These are phyloP conservation scores for Catamblyrhynchus diadema DNA, from an alignment of 2,797 vertebrate species.

Conservation along the genomic window DNA sequence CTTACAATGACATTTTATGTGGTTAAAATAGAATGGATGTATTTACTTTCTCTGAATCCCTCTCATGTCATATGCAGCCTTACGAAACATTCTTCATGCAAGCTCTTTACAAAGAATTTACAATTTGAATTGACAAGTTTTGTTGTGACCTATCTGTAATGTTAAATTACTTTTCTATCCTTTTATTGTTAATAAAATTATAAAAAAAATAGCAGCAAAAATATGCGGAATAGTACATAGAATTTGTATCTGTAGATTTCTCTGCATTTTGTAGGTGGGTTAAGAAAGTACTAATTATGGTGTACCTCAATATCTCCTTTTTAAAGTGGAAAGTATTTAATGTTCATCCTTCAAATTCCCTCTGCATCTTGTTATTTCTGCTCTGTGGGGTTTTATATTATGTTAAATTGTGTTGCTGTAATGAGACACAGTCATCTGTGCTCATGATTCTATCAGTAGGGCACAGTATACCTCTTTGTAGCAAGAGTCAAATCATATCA, in stretches of 20 bases:
- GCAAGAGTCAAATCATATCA: background rate
- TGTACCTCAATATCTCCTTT: background rate
- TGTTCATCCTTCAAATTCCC: background rate
- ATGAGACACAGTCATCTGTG: constrained; percentile 12
- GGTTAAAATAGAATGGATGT: background rate
- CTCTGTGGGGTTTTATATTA: background rate
- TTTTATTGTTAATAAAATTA: background rate
- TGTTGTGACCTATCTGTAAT: background rate
- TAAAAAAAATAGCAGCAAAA: background rate
- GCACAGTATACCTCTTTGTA: background rate
- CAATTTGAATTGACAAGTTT: background rate
- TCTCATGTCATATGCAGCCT: background rate
- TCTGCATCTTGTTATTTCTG: constrained; percentile 4
- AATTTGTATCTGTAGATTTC: background rate
- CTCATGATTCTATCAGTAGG: constrained; percentile 11
- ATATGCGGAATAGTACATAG: background rate
- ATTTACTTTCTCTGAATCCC: background rate
- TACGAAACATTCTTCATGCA: background rate
- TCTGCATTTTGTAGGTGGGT: background rate
- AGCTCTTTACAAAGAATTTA: background rate
- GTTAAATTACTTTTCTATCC: background rate
- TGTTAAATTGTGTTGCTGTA: constrained; percentile 29
- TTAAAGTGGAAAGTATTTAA: background rate
- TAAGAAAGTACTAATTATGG: background rate
- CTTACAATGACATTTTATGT: background rate